Conservation (phyloP, 2,888 invertebrate species). For the Eristalinus sepulchralis region DNA sequence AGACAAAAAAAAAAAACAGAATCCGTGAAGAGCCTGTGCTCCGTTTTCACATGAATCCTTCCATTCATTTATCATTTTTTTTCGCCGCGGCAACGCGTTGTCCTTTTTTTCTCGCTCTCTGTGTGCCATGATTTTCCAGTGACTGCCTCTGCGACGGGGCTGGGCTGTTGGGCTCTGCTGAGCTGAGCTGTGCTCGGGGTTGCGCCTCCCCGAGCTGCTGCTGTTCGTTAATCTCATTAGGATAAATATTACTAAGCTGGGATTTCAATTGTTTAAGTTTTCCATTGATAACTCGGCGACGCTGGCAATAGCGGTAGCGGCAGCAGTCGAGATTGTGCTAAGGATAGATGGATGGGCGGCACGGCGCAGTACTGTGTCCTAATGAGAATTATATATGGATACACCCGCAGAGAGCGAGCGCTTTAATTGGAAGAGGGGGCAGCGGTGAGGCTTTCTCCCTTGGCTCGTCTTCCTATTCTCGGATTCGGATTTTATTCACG, state of each 20-base stretch:
- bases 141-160: constrained; percentile 24
- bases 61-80: constrained; percentile 71
- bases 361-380: constrained; percentile 47
- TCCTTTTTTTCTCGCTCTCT: constrained; percentile 47
- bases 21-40: constrained; percentile 49
- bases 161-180: background rate
- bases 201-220: background rate
- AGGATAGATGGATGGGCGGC: constrained; percentile 54
- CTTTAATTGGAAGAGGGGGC: constrained; percentile 59
- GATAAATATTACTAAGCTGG: constrained; percentile 72
- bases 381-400: constrained; percentile 71
- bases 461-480: background rate
- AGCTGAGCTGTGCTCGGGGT: background rate
- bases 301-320: background rate
- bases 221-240: constrained; percentile 70
- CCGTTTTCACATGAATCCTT: constrained; percentile 71
- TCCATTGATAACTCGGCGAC: constrained; percentile 65
- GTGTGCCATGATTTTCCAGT: constrained; percentile 34
- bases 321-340: constrained; percentile 53
- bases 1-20: constrained; percentile 34
- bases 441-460: constrained; percentile 29
- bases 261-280: constrained; percentile 72
- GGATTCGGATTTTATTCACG: constrained; percentile 64
- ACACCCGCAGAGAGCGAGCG: constrained; percentile 19
- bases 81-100: constrained; percentile 56